These are phyloP conservation scores for Hystrix cristata DNA, from an alignment of 2,113 vertebrate species.

Conservation along the genomic window DNA sequence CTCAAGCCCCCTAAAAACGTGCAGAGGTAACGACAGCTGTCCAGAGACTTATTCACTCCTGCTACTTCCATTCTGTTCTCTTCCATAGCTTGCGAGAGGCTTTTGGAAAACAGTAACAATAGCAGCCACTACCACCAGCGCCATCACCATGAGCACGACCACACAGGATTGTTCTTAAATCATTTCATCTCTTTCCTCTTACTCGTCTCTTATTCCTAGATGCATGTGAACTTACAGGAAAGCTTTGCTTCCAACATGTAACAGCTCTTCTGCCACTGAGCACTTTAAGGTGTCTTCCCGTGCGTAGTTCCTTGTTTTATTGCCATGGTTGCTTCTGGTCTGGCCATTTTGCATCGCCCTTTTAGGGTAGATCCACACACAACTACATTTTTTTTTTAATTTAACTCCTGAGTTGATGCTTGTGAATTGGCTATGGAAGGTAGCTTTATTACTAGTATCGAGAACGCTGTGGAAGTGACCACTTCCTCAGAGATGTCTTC, in stretches of 20 bases:
- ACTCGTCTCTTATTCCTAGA: neutral
- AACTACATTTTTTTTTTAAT: neutral
- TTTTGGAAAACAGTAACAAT: neutral
- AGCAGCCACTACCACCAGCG: neutral
- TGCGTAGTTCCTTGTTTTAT: conserved; percentile 20
- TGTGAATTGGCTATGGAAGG: too few species aligned
- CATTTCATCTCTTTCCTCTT: neutral
- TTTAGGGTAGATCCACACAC: neutral
- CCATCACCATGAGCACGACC: neutral
- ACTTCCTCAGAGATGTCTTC: too few species aligned
- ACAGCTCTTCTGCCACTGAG: neutral
- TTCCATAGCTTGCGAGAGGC: neutral
- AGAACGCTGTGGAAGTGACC: too few species aligned
- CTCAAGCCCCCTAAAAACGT: neutral
- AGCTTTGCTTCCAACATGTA: conserved; percentile 23
- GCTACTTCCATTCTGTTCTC: neutral
- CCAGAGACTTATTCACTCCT: neutral
- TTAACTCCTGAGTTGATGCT: too few species aligned
- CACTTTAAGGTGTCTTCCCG: neutral
- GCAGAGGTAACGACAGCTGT: neutral
- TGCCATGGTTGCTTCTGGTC: neutral
- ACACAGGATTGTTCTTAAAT: neutral
- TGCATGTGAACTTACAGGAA: neutral
- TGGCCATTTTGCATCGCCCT: neutral
- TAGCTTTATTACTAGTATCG: too few species aligned